Percentiles rank a stretch among this genome's conserved stretches.
Conservation (phyloP, 2,113 vertebrate genomes). For the Anoura caudifer region DNA sequence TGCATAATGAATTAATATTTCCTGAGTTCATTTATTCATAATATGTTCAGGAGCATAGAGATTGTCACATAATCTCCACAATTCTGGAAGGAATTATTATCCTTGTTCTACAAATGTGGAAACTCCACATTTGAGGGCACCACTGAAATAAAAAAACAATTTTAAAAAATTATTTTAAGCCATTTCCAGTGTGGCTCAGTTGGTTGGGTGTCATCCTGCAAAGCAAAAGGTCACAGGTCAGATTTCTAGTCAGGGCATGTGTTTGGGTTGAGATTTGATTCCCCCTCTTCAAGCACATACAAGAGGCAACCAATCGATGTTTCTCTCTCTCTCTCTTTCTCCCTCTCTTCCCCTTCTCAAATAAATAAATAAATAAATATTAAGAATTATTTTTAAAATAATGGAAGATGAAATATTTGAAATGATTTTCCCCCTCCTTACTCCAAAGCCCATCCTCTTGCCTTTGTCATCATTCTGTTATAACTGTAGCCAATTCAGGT, state of each 20-base stretch:
- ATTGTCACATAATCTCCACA: not conserved
- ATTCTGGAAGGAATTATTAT: not conserved
- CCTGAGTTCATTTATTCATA: not conserved
- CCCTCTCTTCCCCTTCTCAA: too few species aligned
- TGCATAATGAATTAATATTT: not conserved
- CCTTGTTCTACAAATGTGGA: not conserved
- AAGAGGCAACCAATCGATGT: too few species aligned
- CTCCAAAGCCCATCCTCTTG: not conserved
- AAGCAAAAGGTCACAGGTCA: too few species aligned
- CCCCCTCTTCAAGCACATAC: too few species aligned
- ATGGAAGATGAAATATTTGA: not conserved
- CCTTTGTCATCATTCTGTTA: not conserved
- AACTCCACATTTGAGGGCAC: not conserved
- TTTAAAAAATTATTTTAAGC: not conserved
- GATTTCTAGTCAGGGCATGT: too few species aligned
- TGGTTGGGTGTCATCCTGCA: too few species aligned
- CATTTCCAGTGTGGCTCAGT: too few species aligned
- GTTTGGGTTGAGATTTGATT: too few species aligned
- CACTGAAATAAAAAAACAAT: not conserved
- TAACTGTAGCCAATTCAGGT: not conserved
- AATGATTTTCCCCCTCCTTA: not conserved
- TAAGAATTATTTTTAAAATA: not conserved
- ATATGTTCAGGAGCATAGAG: not conserved
- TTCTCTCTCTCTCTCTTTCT: too few species aligned
- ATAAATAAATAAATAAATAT: not conserved